Conservation (phyloP, 2,888 invertebrate genomes). For the Nebria salina region DNA sequence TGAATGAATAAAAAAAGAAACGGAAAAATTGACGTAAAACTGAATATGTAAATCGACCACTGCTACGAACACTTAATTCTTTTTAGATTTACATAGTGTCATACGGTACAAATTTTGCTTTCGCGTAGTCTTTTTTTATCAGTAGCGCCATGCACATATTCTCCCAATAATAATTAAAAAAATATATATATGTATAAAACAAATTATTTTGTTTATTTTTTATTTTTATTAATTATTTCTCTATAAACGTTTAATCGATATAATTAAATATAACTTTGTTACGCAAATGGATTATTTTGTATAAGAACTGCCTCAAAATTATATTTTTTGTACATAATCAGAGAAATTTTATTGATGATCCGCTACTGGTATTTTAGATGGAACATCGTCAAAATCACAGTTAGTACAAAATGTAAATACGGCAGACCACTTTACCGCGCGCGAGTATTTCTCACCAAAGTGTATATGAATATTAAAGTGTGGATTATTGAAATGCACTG, state of each 20-base stretch:
- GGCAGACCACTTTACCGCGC: slow-evolving; percentile 4
- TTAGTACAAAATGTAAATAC: slow-evolving; percentile 20
- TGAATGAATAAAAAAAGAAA: slow-evolving; percentile 32
- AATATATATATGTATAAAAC: no score
- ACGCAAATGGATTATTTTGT: no score
- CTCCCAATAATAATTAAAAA: no score
- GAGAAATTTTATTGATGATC: no score
- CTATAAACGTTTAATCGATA: no score
- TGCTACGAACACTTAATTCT: slow-evolving; percentile 31
- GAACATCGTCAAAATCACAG: slow-evolving; percentile 2
- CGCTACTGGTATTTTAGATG: neutral
- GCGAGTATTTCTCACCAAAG: slow-evolving; percentile 51
- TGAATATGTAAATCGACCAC: slow-evolving; percentile 33
- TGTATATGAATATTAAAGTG: slow-evolving; percentile 53
- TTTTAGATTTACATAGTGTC: neutral
- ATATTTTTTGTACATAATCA: no score
- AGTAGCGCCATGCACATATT: neutral
- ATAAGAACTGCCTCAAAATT: no score
- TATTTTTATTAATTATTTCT: no score
- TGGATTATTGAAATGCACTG: slow-evolving; percentile 51
- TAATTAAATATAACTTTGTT: no score
- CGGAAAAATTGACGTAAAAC: slow-evolving; percentile 2
- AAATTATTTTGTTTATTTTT: no score
- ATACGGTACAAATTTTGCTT: neutral
- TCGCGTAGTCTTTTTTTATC: slow-evolving; percentile 18